phyloP scores from a whole-genome alignment of 2,113 vertebrate genomes.

The Bos taurus region DNA sequence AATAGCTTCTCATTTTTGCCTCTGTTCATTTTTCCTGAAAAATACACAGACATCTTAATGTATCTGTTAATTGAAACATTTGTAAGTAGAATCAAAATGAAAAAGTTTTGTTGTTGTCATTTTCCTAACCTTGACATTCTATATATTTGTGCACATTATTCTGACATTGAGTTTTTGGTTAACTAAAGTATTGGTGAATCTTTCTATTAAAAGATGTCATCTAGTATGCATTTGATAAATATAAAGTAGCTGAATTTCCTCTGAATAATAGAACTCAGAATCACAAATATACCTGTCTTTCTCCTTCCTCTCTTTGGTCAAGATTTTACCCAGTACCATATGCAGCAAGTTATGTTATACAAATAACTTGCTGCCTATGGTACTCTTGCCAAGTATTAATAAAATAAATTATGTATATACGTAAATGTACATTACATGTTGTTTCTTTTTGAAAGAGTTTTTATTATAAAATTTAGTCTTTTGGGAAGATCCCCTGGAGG shows the following conservation, averaged over 20 bases:
- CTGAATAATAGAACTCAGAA: not conserved
- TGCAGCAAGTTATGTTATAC: not conserved
- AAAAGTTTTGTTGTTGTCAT: not conserved
- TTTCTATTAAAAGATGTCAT: not conserved
- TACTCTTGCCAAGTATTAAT: not conserved
- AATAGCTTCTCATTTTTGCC: not conserved
- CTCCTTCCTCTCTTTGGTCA: not conserved
- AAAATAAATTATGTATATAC: not conserved
- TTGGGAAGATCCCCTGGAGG: not conserved
- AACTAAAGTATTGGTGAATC: not conserved
- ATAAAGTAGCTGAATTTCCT: not conserved
- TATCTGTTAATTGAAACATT: not conserved
- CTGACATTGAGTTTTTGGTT: not conserved
- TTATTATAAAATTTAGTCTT: slow-evolving; percentile 3
- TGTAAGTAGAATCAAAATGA: not conserved
- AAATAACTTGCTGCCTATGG: not conserved
- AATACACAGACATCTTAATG: not conserved
- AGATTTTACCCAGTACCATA: not conserved
- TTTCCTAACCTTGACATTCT: not conserved
- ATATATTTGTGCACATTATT: not conserved
- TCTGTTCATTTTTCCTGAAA: not conserved
- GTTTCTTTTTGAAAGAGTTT: not conserved
- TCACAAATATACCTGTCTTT: not conserved
- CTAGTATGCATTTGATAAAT: not conserved
- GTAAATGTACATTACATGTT: not conserved